These are phyloP conservation scores for Pomacea canaliculata DNA, from an alignment of 2,888 invertebrate genomes.

Conservation along the genomic window DNA sequence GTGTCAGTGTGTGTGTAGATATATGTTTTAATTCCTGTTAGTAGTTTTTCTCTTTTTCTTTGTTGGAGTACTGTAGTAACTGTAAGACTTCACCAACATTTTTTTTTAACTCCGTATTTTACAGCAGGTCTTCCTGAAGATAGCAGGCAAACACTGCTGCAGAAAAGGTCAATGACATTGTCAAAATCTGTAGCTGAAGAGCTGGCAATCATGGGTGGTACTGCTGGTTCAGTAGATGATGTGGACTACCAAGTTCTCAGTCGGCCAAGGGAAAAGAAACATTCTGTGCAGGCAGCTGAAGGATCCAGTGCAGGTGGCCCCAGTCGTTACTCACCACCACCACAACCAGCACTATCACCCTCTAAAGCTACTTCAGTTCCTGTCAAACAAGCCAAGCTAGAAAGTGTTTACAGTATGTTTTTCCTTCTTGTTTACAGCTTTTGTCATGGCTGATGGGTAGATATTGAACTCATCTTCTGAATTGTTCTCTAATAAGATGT, in stretches of 20 bases:
- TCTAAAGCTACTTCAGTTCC: constrained; percentile 14
- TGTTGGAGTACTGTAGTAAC: too few relatives aligned
- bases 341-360: background rate
- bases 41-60: too few relatives aligned
- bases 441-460: too few relatives aligned
- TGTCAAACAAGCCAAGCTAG: background rate
- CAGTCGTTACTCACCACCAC: constrained; percentile 14
- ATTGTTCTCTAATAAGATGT: too few relatives aligned
- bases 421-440: too few relatives aligned
- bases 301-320: background rate
- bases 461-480: too few relatives aligned
- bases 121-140: background rate
- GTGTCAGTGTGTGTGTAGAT: too few relatives aligned
- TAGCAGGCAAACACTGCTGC: background rate
- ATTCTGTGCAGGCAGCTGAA: background rate
- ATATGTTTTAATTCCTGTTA: too few relatives aligned
- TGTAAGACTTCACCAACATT: too few relatives aligned
- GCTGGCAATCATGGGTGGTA: constrained; percentile 59
- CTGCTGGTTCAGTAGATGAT: constrained; percentile 36
- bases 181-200: constrained; percentile 53
- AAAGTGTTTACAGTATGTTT: background rate
- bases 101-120: too few relatives aligned
- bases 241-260: background rate
- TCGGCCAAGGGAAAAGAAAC: background rate
- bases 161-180: background rate